Evolutionary conservation across 1,140 invertebrate species (phyloP).

Genomic region (Scaptomyza montana): DNA sequence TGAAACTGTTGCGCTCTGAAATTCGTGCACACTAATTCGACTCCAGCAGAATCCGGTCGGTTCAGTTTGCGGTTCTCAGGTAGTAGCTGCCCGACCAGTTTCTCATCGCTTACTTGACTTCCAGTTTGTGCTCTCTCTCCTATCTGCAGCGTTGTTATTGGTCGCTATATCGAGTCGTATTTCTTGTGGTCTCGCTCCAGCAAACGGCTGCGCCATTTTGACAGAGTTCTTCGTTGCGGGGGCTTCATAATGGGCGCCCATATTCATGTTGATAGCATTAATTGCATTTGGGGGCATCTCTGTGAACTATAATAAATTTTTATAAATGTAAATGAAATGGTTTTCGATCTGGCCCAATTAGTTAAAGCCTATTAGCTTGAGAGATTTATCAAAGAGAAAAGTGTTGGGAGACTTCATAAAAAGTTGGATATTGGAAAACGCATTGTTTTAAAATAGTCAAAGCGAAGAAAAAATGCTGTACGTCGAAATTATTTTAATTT

Average conservation of each 20-base stretch:
- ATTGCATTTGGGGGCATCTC: constrained; percentile 47
- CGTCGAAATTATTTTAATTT: background rate
- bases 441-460: background rate
- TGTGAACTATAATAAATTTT: constrained; percentile 57
- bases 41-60: constrained; percentile 69
- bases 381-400: constrained; percentile 2
- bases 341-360: constrained; percentile 55
- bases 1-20: constrained; percentile 61
- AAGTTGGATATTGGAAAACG: background rate
- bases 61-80: constrained; percentile 52
- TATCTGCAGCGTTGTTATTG: constrained; percentile 50
- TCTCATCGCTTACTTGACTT: constrained; percentile 30
- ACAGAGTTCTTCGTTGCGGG: constrained; percentile 16
- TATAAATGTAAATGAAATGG: constrained; percentile 44
- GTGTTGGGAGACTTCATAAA: background rate
- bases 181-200: constrained; percentile 50
- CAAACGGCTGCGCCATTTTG: constrained; percentile 61
- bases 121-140: constrained; percentile 22
- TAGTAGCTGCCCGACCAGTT: constrained; percentile 65
- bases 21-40: constrained; percentile 42
- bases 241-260: constrained; percentile 55
- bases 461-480: background rate
- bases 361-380: constrained; percentile 41
- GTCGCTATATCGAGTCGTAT: constrained; percentile 27
- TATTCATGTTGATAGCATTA: constrained; percentile 59